phyloP scores from a whole-genome alignment of 2,888 invertebrate species.

The Acrobasis suavella region DNA sequence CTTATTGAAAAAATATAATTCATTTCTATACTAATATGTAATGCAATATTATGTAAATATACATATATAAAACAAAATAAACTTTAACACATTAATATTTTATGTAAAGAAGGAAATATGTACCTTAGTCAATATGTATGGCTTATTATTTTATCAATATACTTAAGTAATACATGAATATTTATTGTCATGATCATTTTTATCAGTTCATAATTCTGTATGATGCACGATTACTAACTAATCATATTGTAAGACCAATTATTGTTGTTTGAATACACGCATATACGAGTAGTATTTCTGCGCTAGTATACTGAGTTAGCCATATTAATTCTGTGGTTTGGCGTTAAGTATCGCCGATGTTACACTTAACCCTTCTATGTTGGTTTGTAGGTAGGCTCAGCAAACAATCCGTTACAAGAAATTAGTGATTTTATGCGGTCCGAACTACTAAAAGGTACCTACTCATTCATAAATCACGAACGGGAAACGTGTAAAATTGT shows the following conservation, averaged over 20 bases:
- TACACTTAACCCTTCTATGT: background rate
- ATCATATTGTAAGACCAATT: background rate
- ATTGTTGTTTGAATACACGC: too few species aligned
- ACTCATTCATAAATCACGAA: conserved; percentile 1
- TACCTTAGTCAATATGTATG: too few species aligned
- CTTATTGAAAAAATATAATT: background rate
- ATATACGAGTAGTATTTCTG: too few species aligned
- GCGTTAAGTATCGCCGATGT: too few species aligned
- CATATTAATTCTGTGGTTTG: too few species aligned
- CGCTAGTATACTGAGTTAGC: too few species aligned
- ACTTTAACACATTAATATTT: too few species aligned
- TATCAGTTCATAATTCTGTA: background rate
- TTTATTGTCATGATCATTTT: background rate
- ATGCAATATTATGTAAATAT: too few species aligned
- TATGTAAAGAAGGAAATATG: too few species aligned
- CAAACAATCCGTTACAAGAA: background rate
- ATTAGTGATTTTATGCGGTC: background rate
- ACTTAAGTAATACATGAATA: background rate
- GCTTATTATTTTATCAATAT: background rate
- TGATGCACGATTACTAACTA: background rate
- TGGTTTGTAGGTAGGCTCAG: background rate
- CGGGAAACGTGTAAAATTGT: background rate
- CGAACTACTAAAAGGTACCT: background rate
- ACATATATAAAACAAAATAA: too few species aligned
- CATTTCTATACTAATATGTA: background rate